Evolutionary conservation across 2,113 vertebrate species (phyloP).

Genomic region (Tinamus guttatus): DNA sequence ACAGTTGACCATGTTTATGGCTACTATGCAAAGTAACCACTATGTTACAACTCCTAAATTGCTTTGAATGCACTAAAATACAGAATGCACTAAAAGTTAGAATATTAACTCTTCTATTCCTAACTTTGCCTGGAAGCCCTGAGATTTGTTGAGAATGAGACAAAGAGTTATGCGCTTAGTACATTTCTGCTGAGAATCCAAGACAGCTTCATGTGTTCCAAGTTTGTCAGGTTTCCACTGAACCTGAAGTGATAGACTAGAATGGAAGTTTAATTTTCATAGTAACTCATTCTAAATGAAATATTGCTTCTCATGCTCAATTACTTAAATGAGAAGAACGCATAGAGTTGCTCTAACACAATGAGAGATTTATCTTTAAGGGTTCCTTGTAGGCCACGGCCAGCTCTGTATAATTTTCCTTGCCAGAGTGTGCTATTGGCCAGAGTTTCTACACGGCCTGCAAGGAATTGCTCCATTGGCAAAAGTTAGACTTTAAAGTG

Average conservation of each 20-base stretch:
- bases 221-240: neutral
- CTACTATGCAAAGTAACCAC: neutral
- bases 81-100: neutral
- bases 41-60: neutral
- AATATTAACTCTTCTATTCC: neutral
- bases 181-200: neutral
- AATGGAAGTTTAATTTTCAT: neutral
- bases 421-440: neutral
- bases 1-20: neutral
- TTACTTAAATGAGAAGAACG: neutral
- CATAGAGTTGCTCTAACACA: neutral
- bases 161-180: neutral
- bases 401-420: neutral
- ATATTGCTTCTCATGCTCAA: neutral
- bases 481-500: neutral
- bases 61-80: neutral
- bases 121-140: neutral
- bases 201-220: neutral
- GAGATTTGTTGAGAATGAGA: neutral
- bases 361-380: neutral
- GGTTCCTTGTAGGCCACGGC: neutral
- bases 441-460: accelerated
- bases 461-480: neutral
- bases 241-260: neutral
- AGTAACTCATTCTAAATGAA: neutral